phyloP scores from a whole-genome alignment of 2,888 invertebrate species.

The Melinaea menophilus region DNA sequence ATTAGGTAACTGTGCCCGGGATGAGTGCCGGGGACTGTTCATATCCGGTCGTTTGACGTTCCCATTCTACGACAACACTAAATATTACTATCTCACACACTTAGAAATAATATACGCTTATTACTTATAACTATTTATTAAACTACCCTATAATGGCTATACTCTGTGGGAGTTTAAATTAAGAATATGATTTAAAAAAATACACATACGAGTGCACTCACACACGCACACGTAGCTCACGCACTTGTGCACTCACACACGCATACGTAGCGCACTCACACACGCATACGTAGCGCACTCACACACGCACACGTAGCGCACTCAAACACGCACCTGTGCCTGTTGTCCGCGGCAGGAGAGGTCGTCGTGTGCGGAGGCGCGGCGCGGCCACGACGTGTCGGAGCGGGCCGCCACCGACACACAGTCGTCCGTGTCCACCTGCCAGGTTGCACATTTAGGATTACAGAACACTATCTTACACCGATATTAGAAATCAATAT shows the following conservation, averaged over 20 bases:
- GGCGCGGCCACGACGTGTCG: conserved; percentile 83
- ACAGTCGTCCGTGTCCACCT: conserved; percentile 80
- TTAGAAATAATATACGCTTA: not conserved
- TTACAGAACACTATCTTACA: no score
- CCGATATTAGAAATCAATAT: no score
- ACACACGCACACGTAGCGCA: no score
- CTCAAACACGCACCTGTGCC: not conserved
- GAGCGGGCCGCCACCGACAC: conserved; percentile 84
- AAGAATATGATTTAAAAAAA: no score
- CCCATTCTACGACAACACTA: conserved; percentile 19
- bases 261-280: no score
- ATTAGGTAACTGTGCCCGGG: conserved; percentile 50
- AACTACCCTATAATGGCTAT: no score
- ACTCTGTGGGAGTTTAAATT: no score
- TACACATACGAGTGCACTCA: no score
- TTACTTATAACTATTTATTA: no score
- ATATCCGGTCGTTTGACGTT: conserved; percentile 53
- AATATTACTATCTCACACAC: not conserved
- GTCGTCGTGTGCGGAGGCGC: conserved; percentile 46
- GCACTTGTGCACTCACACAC: no score
- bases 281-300: not conserved
- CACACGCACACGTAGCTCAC: no score
- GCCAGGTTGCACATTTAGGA: no score
- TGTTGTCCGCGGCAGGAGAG: not conserved
- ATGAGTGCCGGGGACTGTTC: conserved; percentile 59